phyloP scores from a whole-genome alignment of 2,888 invertebrate species.

The Ernsta delagoae region DNA sequence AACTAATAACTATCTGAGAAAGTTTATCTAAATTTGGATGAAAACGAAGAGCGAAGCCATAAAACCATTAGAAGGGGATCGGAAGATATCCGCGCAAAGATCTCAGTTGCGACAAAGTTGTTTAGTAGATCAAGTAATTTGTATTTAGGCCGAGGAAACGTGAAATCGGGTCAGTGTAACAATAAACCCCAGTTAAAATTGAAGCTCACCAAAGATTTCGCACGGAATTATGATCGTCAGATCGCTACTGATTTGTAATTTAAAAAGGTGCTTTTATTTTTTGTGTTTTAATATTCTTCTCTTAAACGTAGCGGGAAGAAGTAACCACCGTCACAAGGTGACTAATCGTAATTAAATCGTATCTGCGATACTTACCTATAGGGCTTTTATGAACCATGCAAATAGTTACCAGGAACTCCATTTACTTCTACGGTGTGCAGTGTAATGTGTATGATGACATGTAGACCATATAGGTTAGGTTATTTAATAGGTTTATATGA shows the following conservation, averaged over 20 bases:
- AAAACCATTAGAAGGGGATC: slow-evolving; percentile 14
- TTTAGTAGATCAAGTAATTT: slow-evolving; percentile 23
- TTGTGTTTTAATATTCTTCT: not conserved
- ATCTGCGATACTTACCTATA: too few relatives aligned
- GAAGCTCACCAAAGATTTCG: not conserved
- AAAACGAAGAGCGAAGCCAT: not conserved
- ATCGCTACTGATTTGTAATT: not conserved
- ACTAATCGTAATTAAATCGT: too few relatives aligned
- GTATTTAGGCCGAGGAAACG: slow-evolving; percentile 8
- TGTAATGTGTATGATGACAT: too few relatives aligned
- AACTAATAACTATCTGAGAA: slow-evolving; percentile 7
- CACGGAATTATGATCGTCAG: not conserved
- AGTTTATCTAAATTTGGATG: slow-evolving; percentile 4
- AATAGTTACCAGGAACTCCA: too few relatives aligned
- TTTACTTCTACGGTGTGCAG: too few relatives aligned
- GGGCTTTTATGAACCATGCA: too few relatives aligned
- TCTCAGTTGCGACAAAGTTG: slow-evolving; percentile 10
- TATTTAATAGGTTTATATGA: too few relatives aligned
- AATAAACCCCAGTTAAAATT: slow-evolving; percentile 14
- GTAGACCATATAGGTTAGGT: too few relatives aligned
- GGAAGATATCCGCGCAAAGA: not conserved
- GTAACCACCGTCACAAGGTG: too few relatives aligned
- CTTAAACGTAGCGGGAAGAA: too few relatives aligned
- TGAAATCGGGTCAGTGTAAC: slow-evolving; percentile 19
- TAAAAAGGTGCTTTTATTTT: not conserved